Evolutionary conservation across 2,888 invertebrate genomes (phyloP), one percentile per base, ranked within the genome.

Genomic region (Parnassius apollo): DNA sequence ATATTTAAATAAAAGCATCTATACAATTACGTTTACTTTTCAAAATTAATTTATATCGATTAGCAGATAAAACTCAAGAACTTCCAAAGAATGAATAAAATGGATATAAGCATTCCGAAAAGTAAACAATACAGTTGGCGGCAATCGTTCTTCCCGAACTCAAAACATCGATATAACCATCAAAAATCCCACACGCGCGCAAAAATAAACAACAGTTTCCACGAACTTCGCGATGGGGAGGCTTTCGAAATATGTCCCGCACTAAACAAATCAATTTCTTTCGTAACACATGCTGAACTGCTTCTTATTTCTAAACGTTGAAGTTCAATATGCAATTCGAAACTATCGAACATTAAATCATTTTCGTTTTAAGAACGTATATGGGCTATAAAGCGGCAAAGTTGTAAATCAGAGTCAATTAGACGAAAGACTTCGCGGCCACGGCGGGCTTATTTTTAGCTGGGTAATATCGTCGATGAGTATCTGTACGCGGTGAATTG

Each of bases 351-450:
- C 57, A 61, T 66, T 59, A 64, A 70, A 65, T 59, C 63, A 53
- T 57, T 59, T n/a, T 57, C 62, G 63, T 66, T 64, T 69, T 61
- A 62, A 57, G 56, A 61, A 61, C 59, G 61, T 18, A 62, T 60
- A 60, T 64, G 64, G 72, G 77, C 79, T 78, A 82, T 83, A 81
- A 87, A 80, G 79, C 78, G 76, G 65, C 75, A 69, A 66, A 78
- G 80, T 82, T 84, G 82, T 87, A 86, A 88, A 87, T 88, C 84
- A 84, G 78, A 78, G 75, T 78, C 86, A 84, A 85, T 86, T 84
- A 85, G 83, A 71, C 70, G 74, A 73, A 72, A 73, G 72, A 73
- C 72, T 69, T 68, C 69, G 68, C 69, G 69, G 68, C 51, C 70
- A 67, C 68, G 72, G 72, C 71, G 74, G 69, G 74, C 73, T 73